phyloP scores from a whole-genome alignment of 2,113 vertebrate genomes.

The Urocitellus parryii region DNA sequence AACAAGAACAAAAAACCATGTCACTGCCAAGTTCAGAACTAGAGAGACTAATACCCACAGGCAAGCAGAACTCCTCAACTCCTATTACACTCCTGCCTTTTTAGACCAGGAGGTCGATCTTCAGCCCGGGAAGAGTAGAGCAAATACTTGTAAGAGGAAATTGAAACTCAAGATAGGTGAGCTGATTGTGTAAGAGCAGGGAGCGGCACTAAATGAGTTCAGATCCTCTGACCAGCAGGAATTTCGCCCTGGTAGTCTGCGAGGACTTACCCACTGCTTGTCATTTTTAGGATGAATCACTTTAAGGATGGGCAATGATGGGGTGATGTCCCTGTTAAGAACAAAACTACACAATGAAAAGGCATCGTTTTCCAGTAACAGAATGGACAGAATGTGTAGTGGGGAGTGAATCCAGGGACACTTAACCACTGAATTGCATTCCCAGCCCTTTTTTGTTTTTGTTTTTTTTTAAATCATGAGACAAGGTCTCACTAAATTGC shows the following conservation, averaged over 20 bases:
- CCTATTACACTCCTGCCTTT: constrained; percentile 60
- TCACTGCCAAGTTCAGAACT: background rate
- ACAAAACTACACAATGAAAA: background rate
- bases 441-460: too few relatives aligned
- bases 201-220: constrained; percentile 53
- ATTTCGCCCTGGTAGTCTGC: background rate
- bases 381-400: background rate
- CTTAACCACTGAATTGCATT: too few relatives aligned
- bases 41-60: constrained; percentile 46
- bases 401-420: too few relatives aligned
- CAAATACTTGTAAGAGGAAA: constrained; percentile 80
- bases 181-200: constrained; percentile 45
- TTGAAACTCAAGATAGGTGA: constrained; percentile 79
- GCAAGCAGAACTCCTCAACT: constrained; percentile 26
- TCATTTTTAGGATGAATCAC: background rate
- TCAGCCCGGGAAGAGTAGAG: constrained; percentile 40
- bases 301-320: background rate
- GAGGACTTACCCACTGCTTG: background rate
- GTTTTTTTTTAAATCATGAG: too few relatives aligned
- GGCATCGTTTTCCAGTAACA: background rate
- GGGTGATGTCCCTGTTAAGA: background rate
- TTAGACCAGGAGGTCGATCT: constrained; percentile 63
- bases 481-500: too few relatives aligned
- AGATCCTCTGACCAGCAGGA: constrained; percentile 44
- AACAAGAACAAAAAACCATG: background rate